Conservation (phyloP, 2,888 invertebrate species). For the Epistrophe eligans region DNA sequence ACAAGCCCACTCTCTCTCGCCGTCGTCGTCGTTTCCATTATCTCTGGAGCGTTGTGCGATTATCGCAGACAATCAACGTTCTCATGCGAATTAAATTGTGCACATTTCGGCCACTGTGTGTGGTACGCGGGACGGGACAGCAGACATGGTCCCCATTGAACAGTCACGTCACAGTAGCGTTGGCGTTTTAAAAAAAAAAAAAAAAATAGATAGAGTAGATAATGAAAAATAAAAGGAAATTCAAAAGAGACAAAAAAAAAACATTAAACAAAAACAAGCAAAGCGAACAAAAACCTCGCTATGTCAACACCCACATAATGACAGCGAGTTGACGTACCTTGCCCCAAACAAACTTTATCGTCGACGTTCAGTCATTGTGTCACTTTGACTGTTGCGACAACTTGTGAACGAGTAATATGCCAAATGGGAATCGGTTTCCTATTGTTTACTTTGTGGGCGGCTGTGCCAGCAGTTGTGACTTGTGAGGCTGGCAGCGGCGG, state of each 20-base stretch:
- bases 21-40: slow-evolving; percentile 6
- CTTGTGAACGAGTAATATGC: slow-evolving; percentile 57
- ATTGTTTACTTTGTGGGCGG: slow-evolving; percentile 40
- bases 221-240: slow-evolving; percentile 33
- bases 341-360: slow-evolving; percentile 45
- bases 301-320: slow-evolving; percentile 74
- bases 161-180: slow-evolving; percentile 40
- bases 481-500: background rate
- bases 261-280: slow-evolving; percentile 24
- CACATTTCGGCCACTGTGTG: slow-evolving; percentile 66
- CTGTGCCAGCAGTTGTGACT: background rate
- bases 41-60: slow-evolving; percentile 40
- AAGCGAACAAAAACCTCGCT: slow-evolving; percentile 30
- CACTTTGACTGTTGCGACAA: slow-evolving; percentile 52
- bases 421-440: slow-evolving; percentile 56
- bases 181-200: slow-evolving; percentile 44
- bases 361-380: slow-evolving; percentile 59
- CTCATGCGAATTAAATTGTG: slow-evolving; percentile 72
- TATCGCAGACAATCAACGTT: slow-evolving; percentile 68
- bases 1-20: slow-evolving; percentile 35
- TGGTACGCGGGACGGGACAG: slow-evolving; percentile 13
- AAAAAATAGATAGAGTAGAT: slow-evolving; percentile 13
- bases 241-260: slow-evolving; percentile 6
- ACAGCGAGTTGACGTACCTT: slow-evolving; percentile 32
- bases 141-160: slow-evolving; percentile 16